phyloP scores from a whole-genome alignment of 35 echinoderm and acorn worm species.

The Amphiura filiformis region DNA sequence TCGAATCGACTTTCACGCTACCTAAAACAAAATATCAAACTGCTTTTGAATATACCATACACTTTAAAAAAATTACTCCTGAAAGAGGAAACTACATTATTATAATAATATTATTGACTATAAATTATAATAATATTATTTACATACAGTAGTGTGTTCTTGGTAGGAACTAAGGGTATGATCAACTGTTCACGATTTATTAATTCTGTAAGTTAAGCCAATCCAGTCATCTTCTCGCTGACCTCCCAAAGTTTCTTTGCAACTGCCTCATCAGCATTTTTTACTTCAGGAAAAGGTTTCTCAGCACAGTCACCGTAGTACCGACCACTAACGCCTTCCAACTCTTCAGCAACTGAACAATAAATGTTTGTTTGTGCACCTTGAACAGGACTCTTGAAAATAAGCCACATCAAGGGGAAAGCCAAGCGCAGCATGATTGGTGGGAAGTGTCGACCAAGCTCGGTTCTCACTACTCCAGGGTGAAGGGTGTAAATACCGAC shows the following conservation, averaged over 20 bases:
- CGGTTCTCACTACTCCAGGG: conserved; percentile 78
- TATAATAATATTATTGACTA: too few relatives aligned
- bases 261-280: conserved; percentile 50
- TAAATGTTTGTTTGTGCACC: conserved; percentile 87
- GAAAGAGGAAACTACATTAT: too few relatives aligned
- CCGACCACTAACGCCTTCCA: conserved; percentile 60
- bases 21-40: too few relatives aligned
- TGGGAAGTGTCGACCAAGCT: conserved; percentile 68
- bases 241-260: conserved; percentile 86
- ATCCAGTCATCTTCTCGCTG: conserved; percentile 92
- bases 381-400: conserved; percentile 73
- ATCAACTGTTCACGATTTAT: too few relatives aligned
- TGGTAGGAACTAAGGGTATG: too few relatives aligned
- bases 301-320: conserved; percentile 96
- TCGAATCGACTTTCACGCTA: too few relatives aligned
- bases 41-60: too few relatives aligned
- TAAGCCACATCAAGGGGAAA: conserved; percentile 70
- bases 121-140: too few relatives aligned
- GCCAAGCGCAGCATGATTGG: conserved; percentile 20
- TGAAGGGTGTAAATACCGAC: conserved; percentile 85
- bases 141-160: too few relatives aligned
- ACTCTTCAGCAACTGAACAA: conserved; percentile 78
- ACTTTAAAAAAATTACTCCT: too few relatives aligned
- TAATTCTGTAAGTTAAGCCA: too few relatives aligned
- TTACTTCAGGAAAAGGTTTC: conserved; percentile 71